Conservation (phyloP, 2,797 vertebrate species). For the Scolopax rusticola region DNA sequence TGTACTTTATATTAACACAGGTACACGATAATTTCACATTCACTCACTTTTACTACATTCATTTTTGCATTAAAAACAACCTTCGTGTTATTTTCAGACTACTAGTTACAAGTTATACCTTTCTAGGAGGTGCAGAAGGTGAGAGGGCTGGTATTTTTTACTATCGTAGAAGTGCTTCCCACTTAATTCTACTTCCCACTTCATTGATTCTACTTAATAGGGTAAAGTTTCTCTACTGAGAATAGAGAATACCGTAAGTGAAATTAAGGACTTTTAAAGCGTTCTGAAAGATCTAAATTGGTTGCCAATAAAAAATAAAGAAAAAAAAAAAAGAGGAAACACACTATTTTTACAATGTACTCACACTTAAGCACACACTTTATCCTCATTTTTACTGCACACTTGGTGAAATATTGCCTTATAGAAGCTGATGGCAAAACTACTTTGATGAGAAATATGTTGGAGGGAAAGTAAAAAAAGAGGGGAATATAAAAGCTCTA, state of each 20-base stretch:
- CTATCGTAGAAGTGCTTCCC: background rate
- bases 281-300: background rate
- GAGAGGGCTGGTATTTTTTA: background rate
- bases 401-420: background rate
- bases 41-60: background rate
- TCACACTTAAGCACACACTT: background rate
- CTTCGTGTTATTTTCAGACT: background rate
- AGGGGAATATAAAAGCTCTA: background rate
- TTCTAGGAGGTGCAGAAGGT: background rate
- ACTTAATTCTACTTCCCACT: fast-evolving
- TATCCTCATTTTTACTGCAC: background rate
- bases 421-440: background rate
- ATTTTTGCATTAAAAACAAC: background rate
- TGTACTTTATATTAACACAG: background rate
- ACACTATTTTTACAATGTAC: background rate
- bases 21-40: background rate
- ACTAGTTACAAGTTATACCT: background rate
- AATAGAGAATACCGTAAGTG: background rate
- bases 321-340: fast-evolving
- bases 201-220: background rate
- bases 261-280: background rate
- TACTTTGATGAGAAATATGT: background rate
- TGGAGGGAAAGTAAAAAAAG: background rate
- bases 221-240: background rate
- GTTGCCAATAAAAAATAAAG: background rate